Percentiles rank a stretch among this genome's conserved stretches.
Evolutionary conservation across 1,140 invertebrate genomes (phyloP).

Genomic region (Psilanteris sp.): DNA sequence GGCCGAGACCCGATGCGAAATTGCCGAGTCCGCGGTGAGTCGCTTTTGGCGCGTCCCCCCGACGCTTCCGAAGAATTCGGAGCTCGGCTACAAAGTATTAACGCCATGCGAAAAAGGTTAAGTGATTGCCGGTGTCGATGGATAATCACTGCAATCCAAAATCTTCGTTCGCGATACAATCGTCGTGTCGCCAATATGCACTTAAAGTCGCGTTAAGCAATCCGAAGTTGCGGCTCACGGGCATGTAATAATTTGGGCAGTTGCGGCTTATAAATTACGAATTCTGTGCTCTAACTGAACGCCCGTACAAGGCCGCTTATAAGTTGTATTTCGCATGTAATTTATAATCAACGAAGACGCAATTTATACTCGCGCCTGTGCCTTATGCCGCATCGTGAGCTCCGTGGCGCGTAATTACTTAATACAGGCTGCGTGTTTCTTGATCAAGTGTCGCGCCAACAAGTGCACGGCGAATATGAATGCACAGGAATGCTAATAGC

Average conservation of each 20-base stretch:
- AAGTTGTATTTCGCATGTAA: constrained; percentile 39
- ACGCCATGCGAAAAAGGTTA: not conserved
- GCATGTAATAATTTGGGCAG: constrained; percentile 49
- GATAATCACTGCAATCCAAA: constrained; percentile 25
- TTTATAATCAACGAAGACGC: constrained; percentile 42
- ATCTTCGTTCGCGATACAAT: constrained; percentile 34
- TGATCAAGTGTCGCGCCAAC: constrained; percentile 20
- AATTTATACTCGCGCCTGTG: constrained; percentile 29
- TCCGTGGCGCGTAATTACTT: constrained; percentile 34
- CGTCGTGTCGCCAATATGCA: constrained; percentile 20
- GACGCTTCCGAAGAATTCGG: not conserved
- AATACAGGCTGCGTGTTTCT: constrained; percentile 39
- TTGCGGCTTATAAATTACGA: constrained; percentile 58
- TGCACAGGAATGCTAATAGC: constrained; percentile 27
- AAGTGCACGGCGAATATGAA: constrained; percentile 22
- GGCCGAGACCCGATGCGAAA: too few species aligned
- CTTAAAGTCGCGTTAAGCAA: constrained; percentile 39
- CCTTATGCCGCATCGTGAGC: constrained; percentile 5
- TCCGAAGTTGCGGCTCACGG: constrained; percentile 32
- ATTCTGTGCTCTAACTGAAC: constrained; percentile 26
- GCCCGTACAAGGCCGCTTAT: constrained; percentile 19
- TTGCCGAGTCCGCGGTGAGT: too few species aligned
- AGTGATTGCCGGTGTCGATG: constrained; percentile 7
- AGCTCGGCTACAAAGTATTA: constrained; percentile 6
- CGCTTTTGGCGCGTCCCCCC: not conserved